These are phyloP conservation scores for Zoanthus solanderi DNA, from an alignment of 92 coral and sea anemone genomes.

Conservation along the genomic window DNA sequence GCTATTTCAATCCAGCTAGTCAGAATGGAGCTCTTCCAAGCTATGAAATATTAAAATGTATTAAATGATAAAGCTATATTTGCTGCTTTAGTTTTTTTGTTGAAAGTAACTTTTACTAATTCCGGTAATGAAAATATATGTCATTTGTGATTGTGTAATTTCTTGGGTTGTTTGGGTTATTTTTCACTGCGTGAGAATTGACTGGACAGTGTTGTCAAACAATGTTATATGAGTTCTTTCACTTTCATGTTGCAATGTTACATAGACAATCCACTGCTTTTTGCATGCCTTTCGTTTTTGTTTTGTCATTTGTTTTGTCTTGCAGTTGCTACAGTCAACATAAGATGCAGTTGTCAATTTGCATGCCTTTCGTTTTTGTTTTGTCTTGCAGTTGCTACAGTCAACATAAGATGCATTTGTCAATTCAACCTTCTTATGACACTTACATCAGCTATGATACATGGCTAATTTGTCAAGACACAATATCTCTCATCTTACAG, in stretches of 20 bases:
- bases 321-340: conserved; percentile 34
- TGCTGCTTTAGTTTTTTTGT: conserved; percentile 1
- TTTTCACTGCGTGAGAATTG: not conserved
- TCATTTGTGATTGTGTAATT: not conserved
- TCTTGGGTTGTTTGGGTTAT: conserved; percentile 10
- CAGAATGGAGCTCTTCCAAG: not conserved
- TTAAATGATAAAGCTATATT: conserved; percentile 9
- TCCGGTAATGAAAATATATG: not conserved
- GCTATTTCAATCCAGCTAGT: not conserved
- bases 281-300: conserved; percentile 34
- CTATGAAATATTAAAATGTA: no score
- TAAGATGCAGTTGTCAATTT: not conserved
- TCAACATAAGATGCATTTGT: not conserved
- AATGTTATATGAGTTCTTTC: not conserved
- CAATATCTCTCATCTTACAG: conserved; percentile 18
- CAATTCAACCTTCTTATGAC: conserved; percentile 34
- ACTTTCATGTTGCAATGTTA: not conserved
- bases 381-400: conserved; percentile 21
- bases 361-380: conserved; percentile 28
- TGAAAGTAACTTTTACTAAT: conserved; percentile 1
- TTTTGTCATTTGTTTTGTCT: not conserved
- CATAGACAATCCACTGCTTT: conserved; percentile 33
- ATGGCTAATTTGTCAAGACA: conserved; percentile 26
- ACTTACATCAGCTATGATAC: conserved; percentile 49
- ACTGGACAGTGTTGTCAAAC: not conserved